Evolutionary conservation across 2,113 vertebrate species (phyloP).

Genomic region (Myiagra hebetior): DNA sequence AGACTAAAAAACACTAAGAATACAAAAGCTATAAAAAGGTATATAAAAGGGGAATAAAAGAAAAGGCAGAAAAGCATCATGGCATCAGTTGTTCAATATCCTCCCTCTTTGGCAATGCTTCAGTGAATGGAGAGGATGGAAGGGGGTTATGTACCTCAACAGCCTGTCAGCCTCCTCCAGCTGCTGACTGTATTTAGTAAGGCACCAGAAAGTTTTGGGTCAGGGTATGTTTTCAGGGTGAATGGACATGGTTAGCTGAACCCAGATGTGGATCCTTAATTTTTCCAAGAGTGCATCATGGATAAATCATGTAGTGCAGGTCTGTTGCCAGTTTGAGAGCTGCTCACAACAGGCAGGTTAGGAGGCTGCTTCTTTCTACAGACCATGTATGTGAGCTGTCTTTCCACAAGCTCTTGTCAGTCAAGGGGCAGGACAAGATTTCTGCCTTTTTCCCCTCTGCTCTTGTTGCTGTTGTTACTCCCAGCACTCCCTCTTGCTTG

Average conservation of each 20-base stretch:
- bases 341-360: background rate
- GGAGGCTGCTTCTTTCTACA: background rate
- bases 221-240: background rate
- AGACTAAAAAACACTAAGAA: too few relatives aligned
- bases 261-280: background rate
- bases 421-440: background rate
- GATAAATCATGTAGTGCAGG: background rate
- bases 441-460: background rate
- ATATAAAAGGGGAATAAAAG: too few relatives aligned
- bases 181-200: background rate
- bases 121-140: background rate
- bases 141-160: background rate
- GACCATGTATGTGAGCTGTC: background rate
- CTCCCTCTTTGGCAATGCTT: background rate
- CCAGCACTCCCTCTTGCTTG: background rate
- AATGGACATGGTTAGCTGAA: background rate
- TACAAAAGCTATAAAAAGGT: too few relatives aligned
- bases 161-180: background rate
- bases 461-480: background rate
- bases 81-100: background rate
- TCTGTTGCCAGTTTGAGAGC: background rate
- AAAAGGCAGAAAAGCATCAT: too few relatives aligned
- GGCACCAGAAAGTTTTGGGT: background rate
- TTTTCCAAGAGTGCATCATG: background rate
- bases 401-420: background rate